phyloP scores from a whole-genome alignment of 2,888 invertebrate species.

The Sturmia bella region DNA sequence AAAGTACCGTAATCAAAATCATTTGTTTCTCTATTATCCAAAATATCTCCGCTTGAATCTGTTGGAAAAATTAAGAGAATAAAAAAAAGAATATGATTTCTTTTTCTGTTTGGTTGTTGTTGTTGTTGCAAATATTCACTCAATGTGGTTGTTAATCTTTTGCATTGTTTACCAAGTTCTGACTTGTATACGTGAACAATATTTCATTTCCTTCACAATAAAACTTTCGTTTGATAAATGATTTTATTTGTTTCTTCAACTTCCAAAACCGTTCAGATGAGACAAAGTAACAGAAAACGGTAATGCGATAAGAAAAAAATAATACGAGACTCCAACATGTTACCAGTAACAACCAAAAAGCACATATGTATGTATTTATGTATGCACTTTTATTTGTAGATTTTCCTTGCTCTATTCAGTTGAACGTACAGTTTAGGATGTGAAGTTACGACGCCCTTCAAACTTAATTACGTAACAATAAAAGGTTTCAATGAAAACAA shows the following conservation, averaged over 20 bases:
- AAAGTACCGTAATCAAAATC: slow-evolving; percentile 56
- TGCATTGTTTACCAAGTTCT: slow-evolving; percentile 61
- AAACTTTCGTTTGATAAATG: slow-evolving; percentile 72
- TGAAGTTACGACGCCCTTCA: too few species aligned
- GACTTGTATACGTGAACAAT: slow-evolving; percentile 68
- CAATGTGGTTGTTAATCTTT: slow-evolving; percentile 60
- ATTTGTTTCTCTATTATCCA: slow-evolving; percentile 46
- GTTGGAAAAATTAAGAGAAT: not conserved
- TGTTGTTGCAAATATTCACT: slow-evolving; percentile 53
- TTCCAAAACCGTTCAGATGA: slow-evolving; percentile 32
- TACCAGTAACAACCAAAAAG: too few species aligned
- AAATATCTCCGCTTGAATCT: slow-evolving; percentile 15
- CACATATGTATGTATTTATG: too few species aligned
- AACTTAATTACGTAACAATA: too few species aligned
- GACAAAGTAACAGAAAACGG: slow-evolving; percentile 27
- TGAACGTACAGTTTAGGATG: too few species aligned
- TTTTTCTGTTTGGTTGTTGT: slow-evolving; percentile 26
- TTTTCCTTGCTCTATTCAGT: too few species aligned
- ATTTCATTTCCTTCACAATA: slow-evolving; percentile 72
- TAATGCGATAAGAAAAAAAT: not conserved
- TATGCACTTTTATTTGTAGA: too few species aligned
- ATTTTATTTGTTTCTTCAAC: slow-evolving; percentile 71
- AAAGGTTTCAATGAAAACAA: too few species aligned
- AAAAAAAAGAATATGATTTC: slow-evolving; percentile 11
- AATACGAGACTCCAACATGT: too few species aligned